Percentiles rank a stretch among this genome's conserved stretches.
phyloP scores from a whole-genome alignment of 2,888 invertebrate species.

The Villa cingulata region DNA sequence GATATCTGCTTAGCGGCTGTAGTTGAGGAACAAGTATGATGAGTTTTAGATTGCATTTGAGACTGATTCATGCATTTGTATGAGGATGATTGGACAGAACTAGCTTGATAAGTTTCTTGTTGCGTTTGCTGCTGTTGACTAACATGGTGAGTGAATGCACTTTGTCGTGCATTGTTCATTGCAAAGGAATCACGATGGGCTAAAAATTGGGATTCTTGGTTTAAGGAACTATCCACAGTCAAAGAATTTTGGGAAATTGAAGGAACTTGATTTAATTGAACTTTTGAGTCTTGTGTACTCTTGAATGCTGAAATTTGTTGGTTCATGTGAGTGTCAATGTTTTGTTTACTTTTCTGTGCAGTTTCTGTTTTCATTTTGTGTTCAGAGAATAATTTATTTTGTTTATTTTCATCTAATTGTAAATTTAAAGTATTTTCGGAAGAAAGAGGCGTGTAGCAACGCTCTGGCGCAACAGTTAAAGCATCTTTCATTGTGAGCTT shows the following conservation, averaged over 20 bases:
- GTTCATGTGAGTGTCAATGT: slow-evolving; percentile 3
- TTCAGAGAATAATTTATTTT: slow-evolving; percentile 20
- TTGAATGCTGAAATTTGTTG: slow-evolving; percentile 31
- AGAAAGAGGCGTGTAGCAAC: slow-evolving; percentile 44
- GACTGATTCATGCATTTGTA: slow-evolving; percentile 9
- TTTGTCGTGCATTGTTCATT: background rate
- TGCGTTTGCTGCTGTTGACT: slow-evolving; percentile 22
- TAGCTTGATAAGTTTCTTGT: slow-evolving; percentile 20
- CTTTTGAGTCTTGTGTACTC: slow-evolving; percentile 20
- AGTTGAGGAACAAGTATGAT: background rate
- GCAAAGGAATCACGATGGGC: background rate
- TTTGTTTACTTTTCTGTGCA: background rate
- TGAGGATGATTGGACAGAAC: slow-evolving; percentile 18
- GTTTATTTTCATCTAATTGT: slow-evolving; percentile 18
- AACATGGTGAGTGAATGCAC: background rate
- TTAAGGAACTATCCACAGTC: slow-evolving; percentile 8
- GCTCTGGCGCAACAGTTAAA: slow-evolving; percentile 48
- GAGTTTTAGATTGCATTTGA: background rate
- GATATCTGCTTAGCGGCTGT: slow-evolving; percentile 2
- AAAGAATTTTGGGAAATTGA: slow-evolving; percentile 22
- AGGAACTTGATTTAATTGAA: slow-evolving; percentile 30
- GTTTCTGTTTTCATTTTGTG: background rate
- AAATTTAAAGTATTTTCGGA: slow-evolving; percentile 32
- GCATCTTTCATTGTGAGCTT: slow-evolving; percentile 44
- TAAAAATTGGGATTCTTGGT: background rate